A percentile compares a stretch with the other conserved stretches of the same genome.
These are phyloP conservation scores for Oxygymnocypris stewartii DNA, from an alignment of 2,113 vertebrate species.

Conservation along the genomic window DNA sequence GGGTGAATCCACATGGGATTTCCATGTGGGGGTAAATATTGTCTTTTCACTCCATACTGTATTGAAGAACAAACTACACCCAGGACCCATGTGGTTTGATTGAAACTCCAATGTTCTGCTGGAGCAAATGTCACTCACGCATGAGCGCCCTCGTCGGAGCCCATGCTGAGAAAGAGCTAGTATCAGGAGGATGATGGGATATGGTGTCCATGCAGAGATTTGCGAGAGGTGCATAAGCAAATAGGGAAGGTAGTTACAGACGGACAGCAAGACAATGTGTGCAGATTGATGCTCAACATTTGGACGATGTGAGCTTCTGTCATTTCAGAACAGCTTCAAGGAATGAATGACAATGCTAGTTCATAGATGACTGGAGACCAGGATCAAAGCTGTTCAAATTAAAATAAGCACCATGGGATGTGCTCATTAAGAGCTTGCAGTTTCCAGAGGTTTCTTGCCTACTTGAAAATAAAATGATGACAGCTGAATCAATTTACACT, in stretches of 20 bases:
- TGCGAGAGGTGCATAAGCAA: slow-evolving; percentile 17
- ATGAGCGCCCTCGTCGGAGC: neutral
- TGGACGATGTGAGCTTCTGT: slow-evolving; percentile 52
- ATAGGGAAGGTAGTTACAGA: slow-evolving; percentile 5
- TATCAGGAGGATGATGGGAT: slow-evolving; percentile 23
- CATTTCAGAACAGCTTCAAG: slow-evolving; percentile 44
- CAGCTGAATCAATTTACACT: neutral
- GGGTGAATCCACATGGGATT: slow-evolving; percentile 34
- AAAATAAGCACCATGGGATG: slow-evolving; percentile 29
- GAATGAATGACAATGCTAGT: slow-evolving; percentile 20
- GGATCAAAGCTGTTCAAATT: slow-evolving; percentile 29
- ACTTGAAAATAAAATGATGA: neutral
- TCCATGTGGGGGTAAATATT: slow-evolving; percentile 30
- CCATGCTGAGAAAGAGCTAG: slow-evolving; percentile 21
- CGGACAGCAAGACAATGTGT: slow-evolving; percentile 40
- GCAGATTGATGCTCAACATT: slow-evolving; percentile 61
- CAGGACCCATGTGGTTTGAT: slow-evolving; percentile 40
- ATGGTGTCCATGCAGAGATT: slow-evolving; percentile 1
- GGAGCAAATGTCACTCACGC: slow-evolving; percentile 39
- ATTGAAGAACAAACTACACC: slow-evolving; percentile 35
- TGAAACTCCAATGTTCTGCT: slow-evolving; percentile 21
- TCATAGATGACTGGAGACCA: slow-evolving; percentile 50
- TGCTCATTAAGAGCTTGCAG: neutral
- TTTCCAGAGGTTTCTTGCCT: neutral
- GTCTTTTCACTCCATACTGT: slow-evolving; percentile 47